Evolutionary conservation across 2,888 invertebrate genomes (phyloP).

Genomic region (Sphaerophoria rueppellii): DNA sequence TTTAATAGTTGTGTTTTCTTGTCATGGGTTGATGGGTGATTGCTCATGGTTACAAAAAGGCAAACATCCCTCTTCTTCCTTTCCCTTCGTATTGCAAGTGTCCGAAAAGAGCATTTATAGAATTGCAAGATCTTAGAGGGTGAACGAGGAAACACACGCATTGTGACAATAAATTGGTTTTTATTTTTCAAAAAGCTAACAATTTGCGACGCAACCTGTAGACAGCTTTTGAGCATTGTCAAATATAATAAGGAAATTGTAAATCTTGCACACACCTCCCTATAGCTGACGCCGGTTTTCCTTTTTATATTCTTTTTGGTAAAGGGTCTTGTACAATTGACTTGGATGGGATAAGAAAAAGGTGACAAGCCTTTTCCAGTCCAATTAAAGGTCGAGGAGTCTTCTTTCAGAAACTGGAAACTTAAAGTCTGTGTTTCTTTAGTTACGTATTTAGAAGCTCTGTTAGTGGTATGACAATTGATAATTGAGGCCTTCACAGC

Average conservation of each 20-base stretch:
- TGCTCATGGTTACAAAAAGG: conserved; percentile 37
- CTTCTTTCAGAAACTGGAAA: too few relatives aligned
- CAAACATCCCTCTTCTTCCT: conserved; percentile 29
- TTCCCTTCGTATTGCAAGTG: not conserved
- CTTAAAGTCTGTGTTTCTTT: too few relatives aligned
- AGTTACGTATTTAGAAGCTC: too few relatives aligned
- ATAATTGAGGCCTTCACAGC: too few relatives aligned
- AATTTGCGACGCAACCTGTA: conserved; percentile 45
- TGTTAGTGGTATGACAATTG: too few relatives aligned
- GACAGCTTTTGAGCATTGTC: conserved; percentile 19
- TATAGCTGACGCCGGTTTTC: too few relatives aligned
- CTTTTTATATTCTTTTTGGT: too few relatives aligned
- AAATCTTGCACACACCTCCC: conserved; percentile 7
- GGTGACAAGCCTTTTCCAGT: too few relatives aligned
- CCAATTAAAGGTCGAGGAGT: too few relatives aligned
- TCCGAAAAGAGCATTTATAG: conserved; percentile 16
- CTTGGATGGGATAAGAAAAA: too few relatives aligned
- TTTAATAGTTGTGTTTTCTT: conserved; percentile 24
- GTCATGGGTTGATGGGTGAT: conserved; percentile 14
- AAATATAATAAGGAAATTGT: conserved; percentile 28
- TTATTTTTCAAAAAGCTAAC: conserved; percentile 26
- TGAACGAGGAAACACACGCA: not conserved
- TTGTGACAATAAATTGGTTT: conserved; percentile 63
- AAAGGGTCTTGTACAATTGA: too few relatives aligned
- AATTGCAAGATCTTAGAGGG: not conserved